Base-by-base conservation (phyloP, 1,140 invertebrate species). In the Nixonia krombeini region DNA sequence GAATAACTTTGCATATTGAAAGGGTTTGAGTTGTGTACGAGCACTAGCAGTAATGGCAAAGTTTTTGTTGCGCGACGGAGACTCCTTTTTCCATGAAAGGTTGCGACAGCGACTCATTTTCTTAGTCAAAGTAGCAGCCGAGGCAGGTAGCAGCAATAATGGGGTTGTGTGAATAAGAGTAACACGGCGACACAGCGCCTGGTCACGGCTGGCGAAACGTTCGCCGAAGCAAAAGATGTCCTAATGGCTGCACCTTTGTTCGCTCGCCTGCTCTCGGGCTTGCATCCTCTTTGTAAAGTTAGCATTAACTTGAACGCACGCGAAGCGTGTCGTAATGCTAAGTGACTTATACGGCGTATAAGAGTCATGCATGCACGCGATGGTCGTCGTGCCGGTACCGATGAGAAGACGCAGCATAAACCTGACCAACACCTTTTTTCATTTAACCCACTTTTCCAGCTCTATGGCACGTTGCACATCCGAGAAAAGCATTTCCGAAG, bases 201-300 rank as follows among this genome's bases (percentile, higher is more conserved):
- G 18, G 55, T 76, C 66, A 73, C 74, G 73, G 67, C 68, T 55
- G 74, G 75, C 73, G 78, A 78, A 74, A 71, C 78, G 78, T 76
- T 73, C 73, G 75, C 12, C 74, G 75, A 70, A 74, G 79, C 76
- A 80, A 78, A 74, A 75, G 76, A 74, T 78, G 76, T 79, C 70
- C 70, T 76, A 79, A 66, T 75, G 73, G 75, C 70, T 81, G 79
- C 79, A 81, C 75, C 78, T 69, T 65, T 67, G 64, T 68, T 70
- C 59, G 51, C 51, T 53, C 57, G 53, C 38, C 53, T 44, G 41
- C 50, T 38, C 16, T 26, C 66, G 53, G 67, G 61, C 74, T 38
- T 81, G 76, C 76, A 80, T 73, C 67, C 75, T 72, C 79, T 79
- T 80, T 81, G 79, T 80, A 73, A 64, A 50, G 41, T 31, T 33